These are phyloP conservation scores for Drosophila carrolli DNA, from an alignment of 1,140 invertebrate genomes.

Conservation along the genomic window DNA sequence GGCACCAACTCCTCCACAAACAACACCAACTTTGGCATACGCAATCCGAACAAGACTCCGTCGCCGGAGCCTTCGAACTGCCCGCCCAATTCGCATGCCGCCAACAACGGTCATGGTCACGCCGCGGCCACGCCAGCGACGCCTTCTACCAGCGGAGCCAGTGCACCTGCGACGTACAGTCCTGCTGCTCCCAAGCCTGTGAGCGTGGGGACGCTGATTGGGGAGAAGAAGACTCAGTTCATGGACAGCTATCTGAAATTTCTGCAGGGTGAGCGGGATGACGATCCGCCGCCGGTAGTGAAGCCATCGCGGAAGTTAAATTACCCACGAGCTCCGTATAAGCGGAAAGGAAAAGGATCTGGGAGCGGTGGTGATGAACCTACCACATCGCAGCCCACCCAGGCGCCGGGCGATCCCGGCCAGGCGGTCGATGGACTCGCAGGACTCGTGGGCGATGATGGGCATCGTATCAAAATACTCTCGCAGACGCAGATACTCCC, in stretches of 20 bases:
- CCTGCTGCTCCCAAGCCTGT: conserved; percentile 85
- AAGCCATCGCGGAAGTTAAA: conserved; percentile 79
- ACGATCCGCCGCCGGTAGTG: conserved; percentile 89
- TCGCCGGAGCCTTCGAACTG: conserved; percentile 67
- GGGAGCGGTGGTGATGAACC: conserved; percentile 53
- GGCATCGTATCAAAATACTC: conserved; percentile 83
- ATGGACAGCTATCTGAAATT: conserved; percentile 94
- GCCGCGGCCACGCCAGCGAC: conserved; percentile 10
- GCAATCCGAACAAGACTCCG: conserved; percentile 77
- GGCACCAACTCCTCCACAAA: conserved; percentile 72
- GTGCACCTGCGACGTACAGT: conserved; percentile 25
- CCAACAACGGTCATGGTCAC: conserved; percentile 57
- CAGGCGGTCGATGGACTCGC: conserved; percentile 36
- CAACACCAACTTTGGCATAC: conserved; percentile 80
- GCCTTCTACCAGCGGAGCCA: conserved; percentile 11
- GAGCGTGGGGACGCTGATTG: conserved; percentile 86
- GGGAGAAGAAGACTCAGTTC: conserved; percentile 89
- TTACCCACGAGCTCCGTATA: conserved; percentile 73
- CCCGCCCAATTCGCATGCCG: conserved; percentile 36
- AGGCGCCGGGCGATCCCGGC: conserved; percentile 37
- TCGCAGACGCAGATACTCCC: conserved; percentile 84
- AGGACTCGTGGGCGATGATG: conserved; percentile 73
- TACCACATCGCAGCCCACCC: conserved; percentile 57
- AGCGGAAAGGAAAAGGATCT: conserved; percentile 54
- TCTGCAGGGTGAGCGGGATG: conserved; percentile 91